Conservation (phyloP, 2,797 vertebrate species). For the Rhadinocentrus ornatus region DNA sequence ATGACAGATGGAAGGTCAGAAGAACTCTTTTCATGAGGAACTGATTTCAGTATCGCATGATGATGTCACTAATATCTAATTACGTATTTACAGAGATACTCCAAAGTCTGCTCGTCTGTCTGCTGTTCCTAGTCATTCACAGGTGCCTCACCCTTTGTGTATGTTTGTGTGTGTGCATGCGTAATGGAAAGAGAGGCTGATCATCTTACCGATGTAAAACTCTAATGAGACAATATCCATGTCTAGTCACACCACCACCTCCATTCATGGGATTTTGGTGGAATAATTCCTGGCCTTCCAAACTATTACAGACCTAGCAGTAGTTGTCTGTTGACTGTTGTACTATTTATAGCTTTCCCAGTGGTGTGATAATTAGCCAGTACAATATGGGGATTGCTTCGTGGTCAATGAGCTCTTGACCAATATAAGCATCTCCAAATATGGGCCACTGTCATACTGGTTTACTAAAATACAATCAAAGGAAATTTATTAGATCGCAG, state of each 20-base stretch:
- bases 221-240: constrained; percentile 35
- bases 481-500: constrained; percentile 64
- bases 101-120: constrained; percentile 82
- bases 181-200: constrained; percentile 61
- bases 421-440: constrained; percentile 28
- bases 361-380: constrained; percentile 55
- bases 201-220: constrained; percentile 48
- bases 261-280: constrained; percentile 55
- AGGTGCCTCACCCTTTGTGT: constrained; percentile 78
- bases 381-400: constrained; percentile 45
- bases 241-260: constrained; percentile 6
- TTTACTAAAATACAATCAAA: constrained; percentile 43
- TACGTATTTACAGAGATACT: constrained; percentile 82
- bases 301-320: constrained; percentile 66
- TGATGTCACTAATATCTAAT: constrained; percentile 84
- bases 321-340: constrained; percentile 75
- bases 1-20: constrained; percentile 31
- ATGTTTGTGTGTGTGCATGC: constrained; percentile 64
- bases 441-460: constrained; percentile 38
- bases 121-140: constrained; percentile 79
- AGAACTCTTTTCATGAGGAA: constrained; percentile 61
- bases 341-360: constrained; percentile 68
- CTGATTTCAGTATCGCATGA: constrained; percentile 84
- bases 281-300: constrained; percentile 65
- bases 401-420: constrained; percentile 34